phyloP scores from a whole-genome alignment of 2,888 invertebrate genomes.

The Dynastes maya region DNA sequence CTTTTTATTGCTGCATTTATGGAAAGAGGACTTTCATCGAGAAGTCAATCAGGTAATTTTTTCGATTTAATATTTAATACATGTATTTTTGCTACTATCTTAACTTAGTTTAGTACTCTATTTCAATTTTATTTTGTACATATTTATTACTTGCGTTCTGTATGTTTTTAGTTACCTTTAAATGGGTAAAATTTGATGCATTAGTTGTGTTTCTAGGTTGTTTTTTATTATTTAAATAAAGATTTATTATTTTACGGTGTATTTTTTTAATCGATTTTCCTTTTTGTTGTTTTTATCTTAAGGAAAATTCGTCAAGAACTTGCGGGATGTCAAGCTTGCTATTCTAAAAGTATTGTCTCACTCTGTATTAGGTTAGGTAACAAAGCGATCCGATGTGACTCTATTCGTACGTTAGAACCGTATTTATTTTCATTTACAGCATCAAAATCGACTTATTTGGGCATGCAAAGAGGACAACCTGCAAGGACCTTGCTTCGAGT shows the following conservation, averaged over 20 bases:
- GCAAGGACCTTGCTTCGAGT: no score
- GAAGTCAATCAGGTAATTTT: constrained; percentile 26
- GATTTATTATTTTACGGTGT: constrained; percentile 40
- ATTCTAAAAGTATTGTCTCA: no score
- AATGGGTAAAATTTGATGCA: constrained; percentile 17
- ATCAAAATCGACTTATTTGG: no score
- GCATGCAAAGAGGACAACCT: no score
- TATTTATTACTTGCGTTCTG: constrained; percentile 33
- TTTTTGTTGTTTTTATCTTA: not conserved
- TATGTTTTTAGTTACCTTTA: constrained; percentile 23
- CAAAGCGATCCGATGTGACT: no score
- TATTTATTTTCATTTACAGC: no score
- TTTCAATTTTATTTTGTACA: constrained; percentile 40
- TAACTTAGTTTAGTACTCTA: constrained; percentile 30
- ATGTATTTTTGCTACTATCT: constrained; percentile 4
- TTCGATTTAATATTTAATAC: constrained; percentile 16
- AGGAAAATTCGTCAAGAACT: not conserved
- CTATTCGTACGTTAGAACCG: no score
- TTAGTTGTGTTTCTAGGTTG: constrained; percentile 43
- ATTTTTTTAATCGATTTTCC: constrained; percentile 25
- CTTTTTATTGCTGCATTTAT: constrained; percentile 41
- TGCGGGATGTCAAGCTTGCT: not conserved
- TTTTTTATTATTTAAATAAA: constrained; percentile 50
- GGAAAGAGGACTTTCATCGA: constrained; percentile 29
- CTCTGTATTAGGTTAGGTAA: no score